Base-by-base conservation (phyloP, 2,888 invertebrate genomes). In the Heteropelma amictum region DNA sequence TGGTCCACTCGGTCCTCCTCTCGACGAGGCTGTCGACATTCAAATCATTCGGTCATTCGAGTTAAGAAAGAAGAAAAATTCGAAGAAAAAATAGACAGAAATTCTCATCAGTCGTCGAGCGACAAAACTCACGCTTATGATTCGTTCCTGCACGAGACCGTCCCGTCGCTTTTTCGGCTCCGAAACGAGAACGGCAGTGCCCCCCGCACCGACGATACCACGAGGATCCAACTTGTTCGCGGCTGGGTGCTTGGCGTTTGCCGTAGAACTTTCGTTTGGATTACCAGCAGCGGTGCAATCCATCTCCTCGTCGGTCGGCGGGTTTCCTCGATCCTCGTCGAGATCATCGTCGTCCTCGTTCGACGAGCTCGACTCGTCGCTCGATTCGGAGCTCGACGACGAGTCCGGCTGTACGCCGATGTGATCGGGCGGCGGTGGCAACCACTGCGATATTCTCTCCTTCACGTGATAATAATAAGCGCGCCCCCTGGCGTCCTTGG, bases 391-490 rank as follows among this genome's bases (percentile, higher is more conserved):
- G 65, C 89, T 90, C 6, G 86, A 85, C 0, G 87, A 86, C 0
- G 88, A 86, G 61, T 85, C 87, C 1, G 86, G 86, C n/a, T 86
- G 85, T n/a, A 85, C 85, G 1, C 87, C 86, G 30, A 87, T 87
- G 47, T 89, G 88, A 47, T 89, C 87, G 1, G 90, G 90, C 0
- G 90, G 90, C 0, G 91, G 91, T 28, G 95, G 95, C 79, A 93
- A 90, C 97, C 97, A 97, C 86, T 95, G 96, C 19, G 95, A 92
- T 80, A 93, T 91, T 5, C 96, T 90, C 54, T 94, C 91, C 87
- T 94, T 94, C 1, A 94, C 91, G 88, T 98, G 97, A 90, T 98
- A 99, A 90, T 97, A 99, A 89, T 98, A 98, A 0, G 94, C 92
- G 78, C 97, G 92, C 0, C 98, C 98, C 63, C 95, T 94, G 1